phyloP scores from a whole-genome alignment of 2,888 invertebrate genomes.

The Ophonus ardosiacus region DNA sequence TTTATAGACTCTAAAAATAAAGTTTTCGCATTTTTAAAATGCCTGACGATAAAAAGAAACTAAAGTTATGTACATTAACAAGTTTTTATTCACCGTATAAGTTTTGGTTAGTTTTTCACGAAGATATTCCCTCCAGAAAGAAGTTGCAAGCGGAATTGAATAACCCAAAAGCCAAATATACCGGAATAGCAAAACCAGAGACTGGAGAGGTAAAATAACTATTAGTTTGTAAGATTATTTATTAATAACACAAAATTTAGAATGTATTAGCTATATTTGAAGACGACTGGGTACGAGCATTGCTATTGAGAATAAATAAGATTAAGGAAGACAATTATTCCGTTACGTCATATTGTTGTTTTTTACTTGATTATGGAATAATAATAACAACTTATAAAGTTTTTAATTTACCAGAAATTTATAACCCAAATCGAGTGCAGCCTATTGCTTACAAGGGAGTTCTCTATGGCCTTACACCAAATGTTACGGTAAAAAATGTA shows the following conservation, averaged over 20 bases:
- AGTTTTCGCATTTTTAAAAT: neutral
- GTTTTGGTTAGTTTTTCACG: slow-evolving; percentile 49
- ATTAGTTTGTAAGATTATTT: neutral
- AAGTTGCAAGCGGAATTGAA: neutral
- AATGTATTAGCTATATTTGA: neutral
- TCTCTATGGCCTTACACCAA: slow-evolving; percentile 69
- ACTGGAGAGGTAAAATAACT: slow-evolving; percentile 20
- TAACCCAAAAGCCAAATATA: neutral
- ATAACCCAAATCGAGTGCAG: slow-evolving; percentile 63
- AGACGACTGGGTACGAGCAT: slow-evolving; percentile 23
- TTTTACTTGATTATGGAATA: slow-evolving; percentile 70
- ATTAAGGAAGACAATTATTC: neutral
- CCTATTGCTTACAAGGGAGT: slow-evolving; percentile 68
- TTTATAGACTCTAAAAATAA: neutral
- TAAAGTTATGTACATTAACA: neutral
- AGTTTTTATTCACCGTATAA: slow-evolving; percentile 14
- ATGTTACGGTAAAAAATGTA: slow-evolving; percentile 68
- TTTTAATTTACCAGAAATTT: slow-evolving; percentile 67
- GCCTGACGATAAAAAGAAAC: neutral
- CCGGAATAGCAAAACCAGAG: neutral
- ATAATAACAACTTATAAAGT: slow-evolving; percentile 66
- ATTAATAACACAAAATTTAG: no score
- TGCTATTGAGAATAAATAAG: neutral
- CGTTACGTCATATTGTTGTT: slow-evolving; percentile 67
- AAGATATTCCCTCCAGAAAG: slow-evolving; percentile 39